phyloP scores from a whole-genome alignment of 2,113 vertebrate genomes.

The Festucalex cinctus region DNA sequence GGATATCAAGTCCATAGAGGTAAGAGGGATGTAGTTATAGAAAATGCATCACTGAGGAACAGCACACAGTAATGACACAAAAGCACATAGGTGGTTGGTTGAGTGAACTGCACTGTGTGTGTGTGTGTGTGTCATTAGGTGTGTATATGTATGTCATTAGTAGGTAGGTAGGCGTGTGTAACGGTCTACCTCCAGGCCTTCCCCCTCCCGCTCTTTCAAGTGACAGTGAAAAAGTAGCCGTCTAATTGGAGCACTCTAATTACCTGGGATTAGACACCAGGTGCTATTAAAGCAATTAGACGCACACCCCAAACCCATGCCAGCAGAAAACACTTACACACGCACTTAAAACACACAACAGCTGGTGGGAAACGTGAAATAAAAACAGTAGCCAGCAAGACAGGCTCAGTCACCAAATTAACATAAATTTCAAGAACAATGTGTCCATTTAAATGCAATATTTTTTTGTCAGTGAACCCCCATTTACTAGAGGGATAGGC shows the following conservation, averaged over 20 bases:
- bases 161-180: slow-evolving; percentile 12
- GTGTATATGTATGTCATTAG: no score
- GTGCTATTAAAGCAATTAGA: slow-evolving; percentile 80
- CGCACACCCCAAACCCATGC: slow-evolving; percentile 50
- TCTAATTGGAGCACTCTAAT: slow-evolving; percentile 75
- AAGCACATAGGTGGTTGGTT: not conserved
- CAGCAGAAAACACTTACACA: slow-evolving; percentile 29
- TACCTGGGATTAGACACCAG: slow-evolving; percentile 76
- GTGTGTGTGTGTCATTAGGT: no score
- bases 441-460: not conserved
- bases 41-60: not conserved
- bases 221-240: slow-evolving; percentile 71
- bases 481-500: no score
- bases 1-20: slow-evolving; percentile 7
- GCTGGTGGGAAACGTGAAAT: slow-evolving; percentile 10
- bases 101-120: slow-evolving; percentile 5
- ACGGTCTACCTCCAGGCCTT: slow-evolving; percentile 66
- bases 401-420: not conserved
- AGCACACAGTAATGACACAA: not conserved
- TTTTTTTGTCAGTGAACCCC: no score
- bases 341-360: slow-evolving; percentile 23
- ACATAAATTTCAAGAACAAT: not conserved
- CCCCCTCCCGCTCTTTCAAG: slow-evolving; percentile 66
- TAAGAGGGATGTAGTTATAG: not conserved
- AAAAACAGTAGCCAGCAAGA: slow-evolving; percentile 13